phyloP scores from a whole-genome alignment of 2,113 vertebrate species.

The Callorhinus ursinus region DNA sequence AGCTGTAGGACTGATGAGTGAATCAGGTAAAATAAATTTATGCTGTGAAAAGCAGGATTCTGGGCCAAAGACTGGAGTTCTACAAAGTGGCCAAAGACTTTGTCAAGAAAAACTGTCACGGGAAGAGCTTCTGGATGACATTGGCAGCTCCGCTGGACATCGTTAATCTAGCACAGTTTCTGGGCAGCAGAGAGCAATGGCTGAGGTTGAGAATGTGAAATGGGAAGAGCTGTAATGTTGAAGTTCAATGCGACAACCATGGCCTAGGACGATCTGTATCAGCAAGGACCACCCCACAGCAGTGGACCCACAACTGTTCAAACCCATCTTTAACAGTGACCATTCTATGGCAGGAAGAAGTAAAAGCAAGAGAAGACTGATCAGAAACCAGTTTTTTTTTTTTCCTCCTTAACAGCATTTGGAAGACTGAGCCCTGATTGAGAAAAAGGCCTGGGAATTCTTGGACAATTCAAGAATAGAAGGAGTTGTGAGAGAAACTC shows the following conservation, averaged over 20 bases:
- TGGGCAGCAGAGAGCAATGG: neutral
- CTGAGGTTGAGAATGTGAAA: neutral
- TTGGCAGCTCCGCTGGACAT: neutral
- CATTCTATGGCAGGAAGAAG: neutral
- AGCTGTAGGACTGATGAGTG: neutral
- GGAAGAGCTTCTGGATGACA: neutral
- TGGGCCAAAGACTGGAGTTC: neutral
- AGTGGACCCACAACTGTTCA: neutral
- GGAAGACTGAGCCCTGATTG: neutral
- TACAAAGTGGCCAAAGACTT: neutral
- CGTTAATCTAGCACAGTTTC: neutral
- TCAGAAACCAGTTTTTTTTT: neutral
- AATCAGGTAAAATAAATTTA: neutral
- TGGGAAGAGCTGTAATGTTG: accelerated
- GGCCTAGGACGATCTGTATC: neutral
- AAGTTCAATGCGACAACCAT: neutral
- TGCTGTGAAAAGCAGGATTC: neutral
- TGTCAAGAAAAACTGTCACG: neutral
- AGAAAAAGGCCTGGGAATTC: neutral
- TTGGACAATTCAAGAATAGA: neutral
- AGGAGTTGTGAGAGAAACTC: neutral
- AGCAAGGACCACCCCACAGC: neutral
- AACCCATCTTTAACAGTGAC: neutral
- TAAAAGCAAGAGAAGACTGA: neutral
- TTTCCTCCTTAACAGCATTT: neutral